Evolutionary conservation across 2,797 vertebrate genomes (phyloP).

Genomic region (Taeniopygia guttata): DNA sequence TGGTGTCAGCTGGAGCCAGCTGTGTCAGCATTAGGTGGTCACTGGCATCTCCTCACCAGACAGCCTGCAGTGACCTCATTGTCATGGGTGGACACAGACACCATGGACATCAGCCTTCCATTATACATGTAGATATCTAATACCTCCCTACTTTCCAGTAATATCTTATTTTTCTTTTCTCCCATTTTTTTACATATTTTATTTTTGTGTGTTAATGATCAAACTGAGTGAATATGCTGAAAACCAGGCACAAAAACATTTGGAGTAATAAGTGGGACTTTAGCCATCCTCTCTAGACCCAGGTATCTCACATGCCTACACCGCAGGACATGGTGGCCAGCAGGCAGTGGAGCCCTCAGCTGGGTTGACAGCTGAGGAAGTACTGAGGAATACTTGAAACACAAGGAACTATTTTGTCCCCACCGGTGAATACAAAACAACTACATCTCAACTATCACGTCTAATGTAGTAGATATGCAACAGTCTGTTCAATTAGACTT

Average conservation of each 20-base stretch:
- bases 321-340: fast-evolving
- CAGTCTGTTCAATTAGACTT: background rate
- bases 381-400: background rate
- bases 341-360: background rate
- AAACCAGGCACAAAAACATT: background rate
- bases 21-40: background rate
- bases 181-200: background rate
- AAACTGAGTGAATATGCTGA: background rate
- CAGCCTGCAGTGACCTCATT: background rate
- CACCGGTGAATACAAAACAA: background rate
- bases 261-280: background rate
- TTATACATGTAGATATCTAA: background rate
- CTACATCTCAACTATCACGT: background rate
- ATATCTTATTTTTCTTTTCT: background rate
- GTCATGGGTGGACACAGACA: fast-evolving
- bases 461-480: background rate
- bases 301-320: background rate
- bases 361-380: background rate
- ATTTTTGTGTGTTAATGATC: background rate
- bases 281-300: background rate
- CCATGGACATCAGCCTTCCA: background rate
- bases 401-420: background rate
- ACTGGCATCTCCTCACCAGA: background rate
- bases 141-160: background rate
- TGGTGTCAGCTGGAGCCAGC: background rate